These are phyloP conservation scores for Palythoa caribaeorum DNA, from an alignment of 92 coral and sea anemone species.

Conservation along the genomic window DNA sequence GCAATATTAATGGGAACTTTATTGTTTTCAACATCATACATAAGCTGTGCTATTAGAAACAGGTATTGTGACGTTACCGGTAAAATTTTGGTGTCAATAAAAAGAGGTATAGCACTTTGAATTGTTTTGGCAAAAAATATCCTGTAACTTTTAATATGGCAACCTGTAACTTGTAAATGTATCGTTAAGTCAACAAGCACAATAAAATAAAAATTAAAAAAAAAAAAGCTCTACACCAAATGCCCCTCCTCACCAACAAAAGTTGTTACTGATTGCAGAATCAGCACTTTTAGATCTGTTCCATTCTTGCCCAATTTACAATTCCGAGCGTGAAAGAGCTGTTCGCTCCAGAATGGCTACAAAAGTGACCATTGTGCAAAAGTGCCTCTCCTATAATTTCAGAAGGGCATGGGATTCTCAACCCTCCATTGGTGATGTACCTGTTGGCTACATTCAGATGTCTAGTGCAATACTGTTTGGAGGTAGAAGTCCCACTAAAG, in stretches of 20 bases:
- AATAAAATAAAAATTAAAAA: too few species aligned
- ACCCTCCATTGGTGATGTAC: slow-evolving; percentile 1
- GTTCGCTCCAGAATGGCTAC: slow-evolving; percentile 31
- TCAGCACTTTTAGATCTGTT: slow-evolving; percentile 33
- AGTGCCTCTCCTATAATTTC: slow-evolving; percentile 46
- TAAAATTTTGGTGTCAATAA: too few species aligned
- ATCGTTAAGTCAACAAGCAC: too few species aligned
- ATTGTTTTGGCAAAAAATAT: too few species aligned
- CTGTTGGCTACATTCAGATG: slow-evolving; percentile 37
- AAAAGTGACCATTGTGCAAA: slow-evolving; percentile 16
- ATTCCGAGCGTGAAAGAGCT: not conserved
- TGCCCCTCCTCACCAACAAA: slow-evolving; percentile 22
- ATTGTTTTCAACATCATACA: too few species aligned
- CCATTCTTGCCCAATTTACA: slow-evolving; percentile 6
- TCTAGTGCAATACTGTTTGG: slow-evolving; percentile 45
- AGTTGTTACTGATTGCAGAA: slow-evolving; percentile 30
- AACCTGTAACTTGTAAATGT: too few species aligned
- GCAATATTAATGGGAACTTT: too few species aligned
- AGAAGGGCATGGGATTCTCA: slow-evolving; percentile 40
- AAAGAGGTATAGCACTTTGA: too few species aligned
- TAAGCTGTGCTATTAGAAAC: too few species aligned
- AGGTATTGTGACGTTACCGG: too few species aligned
- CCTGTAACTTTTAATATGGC: too few species aligned
- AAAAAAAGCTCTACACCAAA: too few species aligned
- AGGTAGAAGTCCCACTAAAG: slow-evolving; percentile 46